A percentile compares a stretch with the other conserved stretches of the same genome.
These are phyloP conservation scores for Brachionus asplanchnoidis DNA, from an alignment of 1,140 invertebrate species.

Conservation along the genomic window DNA sequence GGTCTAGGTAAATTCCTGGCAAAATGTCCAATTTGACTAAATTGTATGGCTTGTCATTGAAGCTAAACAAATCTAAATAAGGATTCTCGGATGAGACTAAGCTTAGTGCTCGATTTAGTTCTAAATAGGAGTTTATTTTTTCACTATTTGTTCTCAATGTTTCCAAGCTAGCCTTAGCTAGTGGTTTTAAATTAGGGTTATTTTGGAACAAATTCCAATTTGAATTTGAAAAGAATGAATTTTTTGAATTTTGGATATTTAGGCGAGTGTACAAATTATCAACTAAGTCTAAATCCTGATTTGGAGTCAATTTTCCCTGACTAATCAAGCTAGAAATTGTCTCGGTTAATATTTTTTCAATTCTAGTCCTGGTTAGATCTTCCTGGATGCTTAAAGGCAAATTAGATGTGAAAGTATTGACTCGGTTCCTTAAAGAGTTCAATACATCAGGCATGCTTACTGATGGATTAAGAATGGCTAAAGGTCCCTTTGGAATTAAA, in stretches of 20 bases:
- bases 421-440: not conserved
- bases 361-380: not conserved
- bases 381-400: not conserved
- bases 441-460: constrained; percentile 6
- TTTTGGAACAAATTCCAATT: constrained; percentile 1
- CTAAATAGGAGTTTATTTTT: not conserved
- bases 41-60: not conserved
- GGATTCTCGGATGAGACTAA: not conserved
- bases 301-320: not conserved
- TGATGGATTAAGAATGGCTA: constrained; percentile 29
- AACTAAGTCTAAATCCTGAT: not conserved
- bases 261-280: not conserved
- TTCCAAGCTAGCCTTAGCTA: not conserved
- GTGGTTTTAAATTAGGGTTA: not conserved
- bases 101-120: not conserved
- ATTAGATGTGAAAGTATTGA: not conserved
- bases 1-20: constrained; percentile 21
- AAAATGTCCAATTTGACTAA: constrained; percentile 31
- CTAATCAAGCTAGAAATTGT: not conserved
- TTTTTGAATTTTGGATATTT: not conserved
- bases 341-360: not conserved
- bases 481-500: constrained; percentile 12
- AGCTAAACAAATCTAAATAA: constrained; percentile 1
- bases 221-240: not conserved
- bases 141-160: not conserved